phyloP scores from a whole-genome alignment of 2,797 vertebrate genomes.

The Pelodytes ibericus region DNA sequence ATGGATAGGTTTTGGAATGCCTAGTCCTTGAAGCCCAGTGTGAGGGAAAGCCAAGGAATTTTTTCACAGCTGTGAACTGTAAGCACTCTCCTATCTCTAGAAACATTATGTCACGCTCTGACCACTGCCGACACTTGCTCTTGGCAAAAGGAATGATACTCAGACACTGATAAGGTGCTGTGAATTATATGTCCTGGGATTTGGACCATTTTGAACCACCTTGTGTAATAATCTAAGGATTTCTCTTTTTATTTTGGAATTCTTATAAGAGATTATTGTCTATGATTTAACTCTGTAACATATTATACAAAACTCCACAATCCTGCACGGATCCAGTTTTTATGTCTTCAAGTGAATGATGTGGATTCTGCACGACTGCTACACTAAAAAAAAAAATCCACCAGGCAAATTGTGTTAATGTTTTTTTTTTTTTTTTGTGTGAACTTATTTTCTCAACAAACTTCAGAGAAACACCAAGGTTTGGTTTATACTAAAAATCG shows the following conservation, averaged over 20 bases:
- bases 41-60: slow-evolving; percentile 20
- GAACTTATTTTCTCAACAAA: too few relatives aligned
- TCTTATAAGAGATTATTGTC: not conserved
- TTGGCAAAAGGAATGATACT: slow-evolving; percentile 10
- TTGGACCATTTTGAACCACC: too few relatives aligned
- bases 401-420: too few relatives aligned
- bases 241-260: too few relatives aligned
- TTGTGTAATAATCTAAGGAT: too few relatives aligned
- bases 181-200: not conserved
- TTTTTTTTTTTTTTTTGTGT: too few relatives aligned
- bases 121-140: slow-evolving; percentile 26
- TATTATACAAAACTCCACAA: not conserved
- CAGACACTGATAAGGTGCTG: slow-evolving; percentile 10
- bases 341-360: too few relatives aligned
- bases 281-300: not conserved
- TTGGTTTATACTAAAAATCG: too few relatives aligned
- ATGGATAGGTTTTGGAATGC: slow-evolving; percentile 19
- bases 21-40: slow-evolving; percentile 4
- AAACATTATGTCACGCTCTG: slow-evolving; percentile 29
- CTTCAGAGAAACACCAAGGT: too few relatives aligned
- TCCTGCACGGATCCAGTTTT: not conserved
- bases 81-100: slow-evolving; percentile 12
- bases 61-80: slow-evolving; percentile 32
- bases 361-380: too few relatives aligned
- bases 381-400: too few relatives aligned